Evolutionary conservation across 2,797 vertebrate genomes (phyloP).

Genomic region (Semaprochilodus insignis): DNA sequence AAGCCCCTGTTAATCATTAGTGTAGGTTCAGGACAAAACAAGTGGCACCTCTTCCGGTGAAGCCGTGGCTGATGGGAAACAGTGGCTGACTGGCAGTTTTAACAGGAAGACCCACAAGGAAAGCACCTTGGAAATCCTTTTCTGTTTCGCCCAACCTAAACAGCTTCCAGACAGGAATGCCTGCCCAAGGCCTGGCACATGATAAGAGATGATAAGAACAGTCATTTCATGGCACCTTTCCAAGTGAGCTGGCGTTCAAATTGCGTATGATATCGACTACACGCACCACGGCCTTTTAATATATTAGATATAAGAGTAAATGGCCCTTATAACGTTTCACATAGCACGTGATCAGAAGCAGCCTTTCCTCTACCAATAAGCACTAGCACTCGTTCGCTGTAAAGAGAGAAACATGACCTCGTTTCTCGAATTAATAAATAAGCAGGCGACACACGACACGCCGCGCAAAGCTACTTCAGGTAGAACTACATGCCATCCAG

Average conservation of each 20-base stretch:
- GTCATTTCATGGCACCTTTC: not conserved
- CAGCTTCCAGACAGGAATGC: slow-evolving; percentile 27
- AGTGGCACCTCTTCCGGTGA: not conserved
- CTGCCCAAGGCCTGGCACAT: slow-evolving; percentile 1
- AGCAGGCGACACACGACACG: slow-evolving; percentile 7
- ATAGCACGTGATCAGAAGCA: not conserved
- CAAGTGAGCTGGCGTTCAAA: not conserved
- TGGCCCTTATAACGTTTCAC: not conserved
- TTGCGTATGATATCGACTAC: not conserved
- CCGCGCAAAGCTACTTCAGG: not conserved
- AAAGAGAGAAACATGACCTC: slow-evolving; percentile 44
- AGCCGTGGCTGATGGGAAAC: not conserved
- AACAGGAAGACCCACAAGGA: slow-evolving; percentile 18
- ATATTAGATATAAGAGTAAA: not conserved
- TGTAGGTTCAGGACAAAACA: not conserved
- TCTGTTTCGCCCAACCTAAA: not conserved
- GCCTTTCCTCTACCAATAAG: not conserved
- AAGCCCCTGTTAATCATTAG: not conserved
- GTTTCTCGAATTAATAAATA: slow-evolving; percentile 46
- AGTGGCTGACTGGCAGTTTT: slow-evolving; percentile 1
- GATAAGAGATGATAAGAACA: not conserved
- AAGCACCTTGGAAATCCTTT: slow-evolving; percentile 29
- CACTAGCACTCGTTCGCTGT: not conserved
- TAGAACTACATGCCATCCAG: not conserved
- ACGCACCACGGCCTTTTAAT: not conserved